Base-by-base conservation (phyloP, 1,140 invertebrate genomes). In the Ectropis grisescens region DNA sequence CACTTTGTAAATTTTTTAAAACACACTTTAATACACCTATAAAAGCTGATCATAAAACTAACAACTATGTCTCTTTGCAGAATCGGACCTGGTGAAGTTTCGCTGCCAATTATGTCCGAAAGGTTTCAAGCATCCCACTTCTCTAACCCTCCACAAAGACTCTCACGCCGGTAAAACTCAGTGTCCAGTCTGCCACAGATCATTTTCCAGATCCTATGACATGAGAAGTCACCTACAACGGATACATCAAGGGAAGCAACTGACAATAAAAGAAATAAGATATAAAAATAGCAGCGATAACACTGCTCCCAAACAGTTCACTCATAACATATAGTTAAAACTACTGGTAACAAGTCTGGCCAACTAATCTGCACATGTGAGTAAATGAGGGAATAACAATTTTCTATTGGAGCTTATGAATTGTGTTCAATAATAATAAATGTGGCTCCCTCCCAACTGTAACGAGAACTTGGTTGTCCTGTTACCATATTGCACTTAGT, bases 111-210 rank as follows among this genome's bases (percentile, higher is more conserved):
- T 87, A 53, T 92, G 90, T 75, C 89, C 86, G 52, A 91, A 92
- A 82, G 86, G 87, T 29, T 92, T 93, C 66, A 91, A 90, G 46
- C 89, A 91, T 50, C 89, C 89, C 33, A 90, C 89, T 51, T 91
- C 90, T 24, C 79, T 93, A 27, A 87, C 89, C 34, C 86, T 91
- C 4, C 91, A 93, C 59, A 90, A 90, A 62, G 85, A 91, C 60
- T 87, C 89, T 40, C 91, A 93, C 62, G 89, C 88, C 31, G 91
- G 91, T 19, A 89, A 91, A 70, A 91, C 87, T 5, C 84, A 84
- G 52, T 89, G 86, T 40, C 85, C 85, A 13, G 84, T 87, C 41
- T 89, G 87, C 45, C 82, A 84, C 19, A 80, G 85, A 33, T 86
- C 86, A 33, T 86, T 88, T 56, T 88, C 85, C 56, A 74, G 87